Conservation (phyloP, 2,888 invertebrate species). For the Alcis repandata region DNA sequence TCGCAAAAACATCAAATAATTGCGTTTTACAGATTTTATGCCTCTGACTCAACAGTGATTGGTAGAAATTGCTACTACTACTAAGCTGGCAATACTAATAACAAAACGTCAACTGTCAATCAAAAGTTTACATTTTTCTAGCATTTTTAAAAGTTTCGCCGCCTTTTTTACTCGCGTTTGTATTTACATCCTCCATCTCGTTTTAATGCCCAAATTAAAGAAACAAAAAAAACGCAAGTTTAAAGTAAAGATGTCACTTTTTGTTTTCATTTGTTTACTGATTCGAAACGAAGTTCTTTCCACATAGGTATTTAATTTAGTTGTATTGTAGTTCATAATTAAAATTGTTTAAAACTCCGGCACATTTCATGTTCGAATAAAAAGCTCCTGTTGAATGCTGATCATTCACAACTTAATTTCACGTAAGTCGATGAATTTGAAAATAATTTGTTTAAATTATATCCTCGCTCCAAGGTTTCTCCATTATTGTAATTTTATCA, state of each 20-base stretch:
- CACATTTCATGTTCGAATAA: background rate
- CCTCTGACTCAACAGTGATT: no score
- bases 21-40: no score
- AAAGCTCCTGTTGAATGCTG: background rate
- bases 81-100: no score
- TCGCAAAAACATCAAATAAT: no score
- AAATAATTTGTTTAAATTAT: background rate
- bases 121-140: conserved; percentile 15
- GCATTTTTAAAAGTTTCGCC: conserved; percentile 22
- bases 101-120: conserved; percentile 15
- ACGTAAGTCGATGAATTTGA: background rate
- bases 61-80: no score
- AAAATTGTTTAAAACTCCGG: background rate
- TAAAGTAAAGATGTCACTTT: background rate
- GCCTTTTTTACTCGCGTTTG: conserved; percentile 11
- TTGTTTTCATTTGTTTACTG: conserved; percentile 21
- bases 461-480: background rate
- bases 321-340: no score
- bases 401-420: background rate
- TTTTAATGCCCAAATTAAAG: conserved; percentile 22
- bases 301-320: no score
- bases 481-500: background rate
- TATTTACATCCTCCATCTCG: conserved; percentile 20
- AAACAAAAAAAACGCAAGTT: background rate
- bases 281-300: conserved; percentile 11